phyloP scores from a whole-genome alignment of 2,888 invertebrate genomes.

The Scaptomyza polygonia region DNA sequence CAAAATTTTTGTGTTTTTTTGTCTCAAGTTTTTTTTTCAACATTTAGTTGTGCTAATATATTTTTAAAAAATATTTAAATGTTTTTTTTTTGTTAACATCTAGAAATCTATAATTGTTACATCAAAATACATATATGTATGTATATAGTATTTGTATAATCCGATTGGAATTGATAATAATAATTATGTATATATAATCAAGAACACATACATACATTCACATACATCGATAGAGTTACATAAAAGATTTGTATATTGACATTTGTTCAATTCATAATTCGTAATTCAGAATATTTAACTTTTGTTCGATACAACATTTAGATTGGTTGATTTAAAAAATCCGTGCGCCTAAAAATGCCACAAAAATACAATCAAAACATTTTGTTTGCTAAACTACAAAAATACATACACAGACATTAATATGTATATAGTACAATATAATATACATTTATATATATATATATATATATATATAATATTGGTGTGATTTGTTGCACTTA shows the following conservation, averaged over 20 bases:
- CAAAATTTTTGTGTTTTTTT: constrained; percentile 8
- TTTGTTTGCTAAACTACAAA: constrained; percentile 67
- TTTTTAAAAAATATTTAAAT: constrained; percentile 61
- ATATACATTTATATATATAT: constrained; percentile 36
- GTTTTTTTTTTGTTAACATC: constrained; percentile 25
- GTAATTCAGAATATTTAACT: background rate
- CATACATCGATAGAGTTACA: constrained; percentile 53
- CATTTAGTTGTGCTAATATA: constrained; percentile 58
- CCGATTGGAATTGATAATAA: constrained; percentile 44
- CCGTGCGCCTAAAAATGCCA: constrained; percentile 70
- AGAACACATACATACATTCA: constrained; percentile 53
- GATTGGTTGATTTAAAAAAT: constrained; percentile 55
- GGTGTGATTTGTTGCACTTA: constrained; percentile 54
- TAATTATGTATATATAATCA: constrained; percentile 36
- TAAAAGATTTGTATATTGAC: constrained; percentile 55
- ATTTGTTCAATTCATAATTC: constrained; percentile 36
- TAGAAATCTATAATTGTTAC: constrained; percentile 34
- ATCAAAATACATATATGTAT: too few relatives aligned
- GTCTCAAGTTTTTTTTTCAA: constrained; percentile 32
- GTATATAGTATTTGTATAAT: constrained; percentile 29
- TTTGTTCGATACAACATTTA: constrained; percentile 55
- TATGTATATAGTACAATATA: constrained; percentile 37
- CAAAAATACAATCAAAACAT: constrained; percentile 74
- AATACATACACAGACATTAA: constrained; percentile 30
- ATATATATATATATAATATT: constrained; percentile 46